Base-by-base conservation (phyloP, 1,140 invertebrate species). In the Habropoda laboriosa region DNA sequence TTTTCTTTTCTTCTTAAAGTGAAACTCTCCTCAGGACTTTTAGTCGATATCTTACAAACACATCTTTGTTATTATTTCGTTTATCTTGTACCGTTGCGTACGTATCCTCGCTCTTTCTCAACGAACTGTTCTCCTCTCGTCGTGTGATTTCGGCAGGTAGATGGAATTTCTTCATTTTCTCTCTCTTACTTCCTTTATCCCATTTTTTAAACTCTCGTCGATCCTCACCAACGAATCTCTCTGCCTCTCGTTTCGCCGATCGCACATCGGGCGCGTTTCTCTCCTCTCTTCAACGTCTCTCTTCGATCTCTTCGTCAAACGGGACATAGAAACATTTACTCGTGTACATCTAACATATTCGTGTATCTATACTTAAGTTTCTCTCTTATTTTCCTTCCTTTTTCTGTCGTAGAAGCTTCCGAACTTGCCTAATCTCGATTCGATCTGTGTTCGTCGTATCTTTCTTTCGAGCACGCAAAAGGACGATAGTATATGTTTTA, bases 81-180 rank as follows among this genome's bases (percentile, higher is more conserved):
- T 80, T 87, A 90, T 86, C 87, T 91, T 91, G 90, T 91, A 91
- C 90, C 89, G 88, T 90, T 90, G 87, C n/a, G n/a, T 90, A 90
- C 86, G 88, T 87, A 90, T 89, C 83, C 89, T 89, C 81, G 85
- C 87, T 85, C 82, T 87, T 35, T 47, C 86, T n/a, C n/a, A n/a
- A 84, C 83, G 86, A 88, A 90, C 81, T 81, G 24, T 57, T 51
- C 12, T 51, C 45, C 18, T 77, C 60, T 73, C 76, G 71, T 73
- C 66, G 57, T 77, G 45, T 55, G 47, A 45, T 63, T 70, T 51
- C 13, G 53, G 40, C 71, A 30, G 63, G 21, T 66, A 49, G 47
- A 51, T 72, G 24, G 40, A 58, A 70, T 60, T 67, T 63, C 5
- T 47, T 7, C 24, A n/a, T 38, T 38, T 18, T 13, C 49, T 53